These are phyloP conservation scores for Pegoplata infirma DNA, from an alignment of 2,888 invertebrate species.

Conservation along the genomic window DNA sequence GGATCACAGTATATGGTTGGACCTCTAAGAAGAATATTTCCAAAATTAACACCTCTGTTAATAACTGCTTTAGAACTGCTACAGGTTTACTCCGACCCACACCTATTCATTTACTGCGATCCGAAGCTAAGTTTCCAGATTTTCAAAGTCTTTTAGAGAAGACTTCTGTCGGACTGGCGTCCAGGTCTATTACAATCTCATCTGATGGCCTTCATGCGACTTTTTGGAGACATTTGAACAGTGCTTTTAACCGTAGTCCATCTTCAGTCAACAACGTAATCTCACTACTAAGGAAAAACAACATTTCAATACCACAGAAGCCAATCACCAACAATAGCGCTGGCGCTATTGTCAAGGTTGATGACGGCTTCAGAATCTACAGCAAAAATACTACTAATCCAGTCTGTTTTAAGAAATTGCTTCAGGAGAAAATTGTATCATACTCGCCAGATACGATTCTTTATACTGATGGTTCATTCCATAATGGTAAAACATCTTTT, in stretches of 20 bases:
- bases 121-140: not conserved
- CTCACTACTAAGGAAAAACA: not conserved
- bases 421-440: not conserved
- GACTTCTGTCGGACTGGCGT: not conserved
- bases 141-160: not conserved
- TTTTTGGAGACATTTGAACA: not conserved
- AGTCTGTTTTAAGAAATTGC: not conserved
- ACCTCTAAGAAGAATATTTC: too few relatives aligned
- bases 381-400: conserved; percentile 6
- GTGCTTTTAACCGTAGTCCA: too few relatives aligned
- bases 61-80: conserved; percentile 62
- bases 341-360: not conserved
- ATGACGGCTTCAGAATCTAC: not conserved
- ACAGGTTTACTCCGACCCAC: conserved; percentile 15
- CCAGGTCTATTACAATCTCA: not conserved
- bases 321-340: not conserved
- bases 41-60: too few relatives aligned
- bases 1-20: too few relatives aligned
- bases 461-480: conserved; percentile 15
- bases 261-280: not conserved
- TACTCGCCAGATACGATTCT: not conserved
- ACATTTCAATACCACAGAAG: conserved; percentile 2
- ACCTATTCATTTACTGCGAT: not conserved
- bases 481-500: not conserved
- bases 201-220: not conserved